Base-by-base conservation (phyloP, 30 jellyfish, hydroid and myxozoan genomes). In the Aurelia sp. region DNA sequence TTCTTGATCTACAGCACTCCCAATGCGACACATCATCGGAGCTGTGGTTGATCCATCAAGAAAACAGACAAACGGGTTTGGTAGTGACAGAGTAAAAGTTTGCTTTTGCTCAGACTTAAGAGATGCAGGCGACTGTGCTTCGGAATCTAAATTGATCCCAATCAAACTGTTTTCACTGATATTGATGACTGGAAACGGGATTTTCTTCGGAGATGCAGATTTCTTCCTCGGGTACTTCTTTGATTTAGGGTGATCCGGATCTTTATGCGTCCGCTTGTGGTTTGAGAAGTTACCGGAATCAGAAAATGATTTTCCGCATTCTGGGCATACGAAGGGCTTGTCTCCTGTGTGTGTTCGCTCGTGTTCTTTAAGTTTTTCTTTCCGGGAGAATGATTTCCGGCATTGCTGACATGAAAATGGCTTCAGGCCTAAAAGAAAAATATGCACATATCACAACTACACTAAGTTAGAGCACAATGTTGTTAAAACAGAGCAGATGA, bases 251-350 rank as follows among this genome's bases (percentile, higher is more conserved):
- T 35, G 27, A 5, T 60, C 84, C 17, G 92, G 85, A 35, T 68
- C 72, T 18, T 17, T 31, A 67, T 86, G 96, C 60, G 66, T 65
- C 50, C 50, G 57, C 44, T 86, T 86, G 86, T 86, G 96, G 55
- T 86, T 76, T 9, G 89, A 75, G 64, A 86, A 86, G 68, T 86
- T 86, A 5, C 96, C 96, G 12, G 96, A 86, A 57, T 86, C 96
- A 20, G 87, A 53, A 58, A 86, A 86, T 3, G 78, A 47, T 40
- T 69, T 67, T 2, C 82, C 78, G 71, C 96, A 86, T 15, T 51
- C 59, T 15, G 40, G 71, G 50, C 96, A 86, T 3, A 33, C 41
- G 63, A 72, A 86, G 19, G 96, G 96, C n/a, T 51, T 73, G 65
- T 86, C 96, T 2, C 96, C 96, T 1, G 88, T 65, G 68, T 86